Evolutionary conservation across 2,797 vertebrate genomes (phyloP).

Genomic region (Labeo calbasu): DNA sequence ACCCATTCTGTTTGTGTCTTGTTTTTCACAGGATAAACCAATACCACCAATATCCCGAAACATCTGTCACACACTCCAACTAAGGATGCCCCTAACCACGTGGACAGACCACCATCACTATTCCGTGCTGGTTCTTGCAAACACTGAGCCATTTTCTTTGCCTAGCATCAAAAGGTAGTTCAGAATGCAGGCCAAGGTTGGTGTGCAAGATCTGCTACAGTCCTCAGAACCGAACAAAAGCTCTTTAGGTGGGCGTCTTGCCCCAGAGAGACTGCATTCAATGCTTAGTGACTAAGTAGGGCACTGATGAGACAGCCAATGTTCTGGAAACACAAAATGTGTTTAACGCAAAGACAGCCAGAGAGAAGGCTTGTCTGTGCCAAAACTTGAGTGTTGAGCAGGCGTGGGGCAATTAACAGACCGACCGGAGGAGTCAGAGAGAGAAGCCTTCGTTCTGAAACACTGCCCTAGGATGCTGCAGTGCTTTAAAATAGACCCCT

Average conservation of each 20-base stretch:
- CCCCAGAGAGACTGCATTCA: conserved; percentile 45
- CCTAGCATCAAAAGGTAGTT: conserved; percentile 6
- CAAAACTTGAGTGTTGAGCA: conserved; percentile 66
- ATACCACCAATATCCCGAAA: conserved; percentile 3
- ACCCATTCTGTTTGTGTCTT: background rate
- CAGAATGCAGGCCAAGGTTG: conserved; percentile 1
- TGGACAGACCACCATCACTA: background rate
- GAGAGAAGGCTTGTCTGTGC: conserved; percentile 61
- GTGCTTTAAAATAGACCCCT: conserved; percentile 3
- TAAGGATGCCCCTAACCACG: background rate
- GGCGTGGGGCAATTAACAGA: conserved; percentile 63
- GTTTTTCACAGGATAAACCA: conserved; percentile 25
- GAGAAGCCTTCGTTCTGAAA: conserved; percentile 16
- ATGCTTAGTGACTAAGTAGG: conserved; percentile 57
- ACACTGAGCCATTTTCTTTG: conserved; percentile 15
- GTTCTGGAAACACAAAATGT: conserved; percentile 49
- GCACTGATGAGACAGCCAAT: conserved; percentile 53
- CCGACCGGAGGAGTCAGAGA: background rate
- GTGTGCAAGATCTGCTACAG: conserved; percentile 17
- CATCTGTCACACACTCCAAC: background rate
- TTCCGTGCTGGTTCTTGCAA: background rate
- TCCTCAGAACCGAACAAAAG: conserved; percentile 30
- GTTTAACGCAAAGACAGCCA: conserved; percentile 48
- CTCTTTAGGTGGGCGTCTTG: conserved; percentile 43
- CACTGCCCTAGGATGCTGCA: conserved; percentile 26